Evolutionary conservation across 2,888 invertebrate species (phyloP).

Genomic region (Lasius fuliginosus): DNA sequence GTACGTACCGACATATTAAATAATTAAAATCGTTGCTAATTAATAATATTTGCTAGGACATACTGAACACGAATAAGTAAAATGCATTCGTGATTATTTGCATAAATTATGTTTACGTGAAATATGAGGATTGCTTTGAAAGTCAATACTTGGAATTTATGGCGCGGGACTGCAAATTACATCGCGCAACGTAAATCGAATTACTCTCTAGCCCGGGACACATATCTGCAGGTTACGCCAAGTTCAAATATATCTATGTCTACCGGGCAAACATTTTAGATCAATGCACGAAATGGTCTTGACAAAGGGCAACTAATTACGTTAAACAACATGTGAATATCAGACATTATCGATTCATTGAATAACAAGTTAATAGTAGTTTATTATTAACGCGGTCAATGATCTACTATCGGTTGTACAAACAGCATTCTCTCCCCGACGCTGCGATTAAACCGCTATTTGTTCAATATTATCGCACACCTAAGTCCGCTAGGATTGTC

Average conservation of each 20-base stretch:
- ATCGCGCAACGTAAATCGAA: slow-evolving; percentile 56
- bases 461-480: slow-evolving; percentile 57
- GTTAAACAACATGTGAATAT: slow-evolving; percentile 56
- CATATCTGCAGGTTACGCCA: slow-evolving; percentile 54
- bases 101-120: slow-evolving; percentile 55
- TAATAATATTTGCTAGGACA: slow-evolving; percentile 44
- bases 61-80: slow-evolving; percentile 45
- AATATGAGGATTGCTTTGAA: slow-evolving; percentile 52
- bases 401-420: slow-evolving; percentile 57
- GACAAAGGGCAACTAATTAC: slow-evolving; percentile 57
- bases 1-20: slow-evolving; percentile 28
- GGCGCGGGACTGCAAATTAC: slow-evolving; percentile 48
- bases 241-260: slow-evolving; percentile 58
- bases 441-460: slow-evolving; percentile 56
- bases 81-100: slow-evolving; percentile 46
- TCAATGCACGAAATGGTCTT: slow-evolving; percentile 55
- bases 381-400: slow-evolving; percentile 58
- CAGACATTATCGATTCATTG: slow-evolving; percentile 58
- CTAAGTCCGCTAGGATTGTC: slow-evolving; percentile 52
- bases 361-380: slow-evolving; percentile 57
- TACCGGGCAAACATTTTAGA: slow-evolving; percentile 56
- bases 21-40: slow-evolving; percentile 53
- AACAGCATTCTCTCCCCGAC: slow-evolving; percentile 52
- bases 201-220: slow-evolving; percentile 49
- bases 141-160: slow-evolving; percentile 58